phyloP scores from a whole-genome alignment of 1,140 invertebrate species.

The Drosophila pseudoobscura region DNA sequence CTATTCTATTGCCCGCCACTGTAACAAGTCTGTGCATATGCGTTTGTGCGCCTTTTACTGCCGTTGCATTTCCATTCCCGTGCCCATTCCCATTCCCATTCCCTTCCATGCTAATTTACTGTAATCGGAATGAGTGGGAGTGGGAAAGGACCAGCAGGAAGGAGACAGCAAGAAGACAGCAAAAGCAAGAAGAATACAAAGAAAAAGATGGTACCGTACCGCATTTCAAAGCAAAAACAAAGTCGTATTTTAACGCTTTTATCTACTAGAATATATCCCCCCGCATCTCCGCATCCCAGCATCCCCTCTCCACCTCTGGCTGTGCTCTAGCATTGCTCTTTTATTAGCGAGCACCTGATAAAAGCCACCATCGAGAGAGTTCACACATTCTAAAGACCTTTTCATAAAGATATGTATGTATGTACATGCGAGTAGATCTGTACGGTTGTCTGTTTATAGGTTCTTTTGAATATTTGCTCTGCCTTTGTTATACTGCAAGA shows the following conservation, averaged over 20 bases:
- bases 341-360: slow-evolving; percentile 77
- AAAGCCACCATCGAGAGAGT: slow-evolving; percentile 59
- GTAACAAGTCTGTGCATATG: no score
- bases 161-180: not conserved
- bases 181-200: not conserved
- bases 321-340: slow-evolving; percentile 21
- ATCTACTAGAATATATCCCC: slow-evolving; percentile 39
- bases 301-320: not conserved
- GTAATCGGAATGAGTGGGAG: no score
- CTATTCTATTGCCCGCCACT: no score
- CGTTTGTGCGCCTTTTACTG: slow-evolving; percentile 3
- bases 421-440: slow-evolving; percentile 4
- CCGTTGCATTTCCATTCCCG: not conserved
- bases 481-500: slow-evolving; percentile 44
- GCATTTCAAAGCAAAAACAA: slow-evolving; percentile 21
- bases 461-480: slow-evolving; percentile 48
- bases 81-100: no score
- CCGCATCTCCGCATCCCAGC: no score
- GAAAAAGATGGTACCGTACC: not conserved
- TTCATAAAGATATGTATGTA: not conserved
- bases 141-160: not conserved
- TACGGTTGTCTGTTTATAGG: slow-evolving; percentile 1
- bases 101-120: slow-evolving; percentile 22
- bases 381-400: slow-evolving; percentile 66
- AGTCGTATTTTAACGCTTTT: slow-evolving; percentile 54